Evolutionary conservation across 2,113 vertebrate species (phyloP).

Genomic region (Isurus oxyrinchus): DNA sequence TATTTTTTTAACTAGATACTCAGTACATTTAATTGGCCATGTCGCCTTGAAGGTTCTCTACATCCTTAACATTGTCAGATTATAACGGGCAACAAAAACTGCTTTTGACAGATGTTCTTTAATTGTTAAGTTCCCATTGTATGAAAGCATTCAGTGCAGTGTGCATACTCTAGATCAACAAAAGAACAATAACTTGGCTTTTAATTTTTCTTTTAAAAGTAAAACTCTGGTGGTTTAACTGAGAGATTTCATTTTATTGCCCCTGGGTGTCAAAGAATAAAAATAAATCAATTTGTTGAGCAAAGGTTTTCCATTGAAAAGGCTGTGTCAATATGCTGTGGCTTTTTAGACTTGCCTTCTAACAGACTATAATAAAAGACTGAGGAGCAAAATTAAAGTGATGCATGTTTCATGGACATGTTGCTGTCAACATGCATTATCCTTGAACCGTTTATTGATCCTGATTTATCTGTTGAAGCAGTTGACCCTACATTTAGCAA

Average conservation of each 20-base stretch:
- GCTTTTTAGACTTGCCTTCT: constrained; percentile 22
- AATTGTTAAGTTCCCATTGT: constrained; percentile 10
- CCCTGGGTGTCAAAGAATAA: constrained; percentile 29
- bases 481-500: constrained; percentile 21
- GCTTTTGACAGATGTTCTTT: neutral
- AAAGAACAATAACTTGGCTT: constrained; percentile 21
- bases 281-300: constrained; percentile 27
- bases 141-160: neutral
- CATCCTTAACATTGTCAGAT: constrained; percentile 4
- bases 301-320: constrained; percentile 28
- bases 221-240: constrained; percentile 28
- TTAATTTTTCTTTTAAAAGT: constrained; percentile 21
- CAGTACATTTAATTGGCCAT: neutral
- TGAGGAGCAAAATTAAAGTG: constrained; percentile 35
- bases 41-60: constrained; percentile 22
- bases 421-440: constrained; percentile 28
- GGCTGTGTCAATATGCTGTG: constrained; percentile 28
- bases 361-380: constrained; percentile 21
- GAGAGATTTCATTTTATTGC: constrained; percentile 32
- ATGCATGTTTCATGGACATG: constrained; percentile 34
- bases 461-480: constrained; percentile 26
- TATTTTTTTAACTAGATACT: neutral
- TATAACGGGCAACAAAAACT: neutral
- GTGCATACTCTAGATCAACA: neutral
- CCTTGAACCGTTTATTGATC: constrained; percentile 27